Evolutionary conservation across 2,797 vertebrate genomes (phyloP), one percentile per base, ranked within the genome.

Genomic region (Bradypodion ventrale): DNA sequence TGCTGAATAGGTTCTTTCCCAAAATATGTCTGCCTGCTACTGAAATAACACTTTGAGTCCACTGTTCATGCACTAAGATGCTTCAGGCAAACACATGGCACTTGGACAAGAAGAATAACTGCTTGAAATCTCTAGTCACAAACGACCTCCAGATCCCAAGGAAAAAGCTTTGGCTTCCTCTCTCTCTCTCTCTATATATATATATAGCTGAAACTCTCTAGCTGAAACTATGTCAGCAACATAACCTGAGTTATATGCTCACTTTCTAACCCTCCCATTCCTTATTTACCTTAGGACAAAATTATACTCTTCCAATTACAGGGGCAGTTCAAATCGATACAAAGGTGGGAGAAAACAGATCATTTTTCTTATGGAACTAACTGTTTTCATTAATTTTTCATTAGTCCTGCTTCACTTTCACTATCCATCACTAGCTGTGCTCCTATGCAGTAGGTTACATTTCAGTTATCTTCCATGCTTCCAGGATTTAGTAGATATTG

Each of bases 311-410:
- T 93, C 92, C 94, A 95, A 94, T 95, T 95, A 94, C 86, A 90
- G 91, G 92, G 92, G 94, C 93, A 92, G 93, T 92, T 94, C 92
- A 93, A 95, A 95, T 95, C 95, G 92, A 95, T 95, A 94, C 85
- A 89, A 91, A 95, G 93, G 94, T 95, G 92, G 90, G 83, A 93
- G 92, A 94, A 92, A 91, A 92, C 89, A 90, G 93, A 94, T 94
- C 92, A 92, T 95, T 95, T 96, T 96, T 95, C 95, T 95, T 93
- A 94, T 87, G 89, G 93, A 95, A 94, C 94, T 94, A 94, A 92
- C 93, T 80, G 88, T 94, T 96, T 94, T 93, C 93, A 95, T 95
- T 95, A 95, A 95, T 95, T 95, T 96, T 96, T 95, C 95, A 94
- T 94, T 93, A 94, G 93, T 74, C 86, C 87, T 88, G 90, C 90